A percentile compares a stretch with the other conserved stretches of the same genome.
These are phyloP conservation scores for Urophycis tenuis DNA, from an alignment of 2,797 vertebrate genomes.

Conservation along the genomic window DNA sequence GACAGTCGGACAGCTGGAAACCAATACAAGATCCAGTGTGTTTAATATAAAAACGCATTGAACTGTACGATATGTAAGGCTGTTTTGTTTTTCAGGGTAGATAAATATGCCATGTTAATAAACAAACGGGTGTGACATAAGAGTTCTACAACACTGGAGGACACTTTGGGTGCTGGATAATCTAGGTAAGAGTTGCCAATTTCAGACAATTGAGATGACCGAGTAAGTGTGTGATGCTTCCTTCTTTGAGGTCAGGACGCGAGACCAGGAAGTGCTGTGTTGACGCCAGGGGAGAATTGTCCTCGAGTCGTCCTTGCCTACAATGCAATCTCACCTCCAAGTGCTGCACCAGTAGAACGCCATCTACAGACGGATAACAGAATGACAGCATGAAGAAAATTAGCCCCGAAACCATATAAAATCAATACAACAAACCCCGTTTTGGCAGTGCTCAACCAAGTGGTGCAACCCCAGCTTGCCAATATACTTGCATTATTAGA, in stretches of 20 bases:
- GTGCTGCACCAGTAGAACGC: not conserved
- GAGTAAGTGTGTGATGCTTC: not conserved
- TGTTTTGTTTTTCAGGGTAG: not conserved
- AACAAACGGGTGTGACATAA: not conserved
- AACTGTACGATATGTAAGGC: not conserved
- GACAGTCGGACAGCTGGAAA: not conserved
- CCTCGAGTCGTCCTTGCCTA: not conserved
- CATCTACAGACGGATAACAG: not conserved
- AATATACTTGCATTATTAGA: not conserved
- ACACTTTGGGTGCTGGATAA: not conserved
- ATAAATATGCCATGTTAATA: not conserved
- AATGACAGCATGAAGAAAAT: not conserved
- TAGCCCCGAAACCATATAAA: not conserved
- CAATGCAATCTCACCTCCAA: not conserved
- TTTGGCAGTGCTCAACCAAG: not conserved
- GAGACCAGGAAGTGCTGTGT: not conserved
- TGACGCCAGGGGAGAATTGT: not conserved
- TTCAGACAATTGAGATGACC: slow-evolving; percentile 8
- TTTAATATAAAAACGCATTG: not conserved
- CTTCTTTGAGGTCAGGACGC: slow-evolving; percentile 5
- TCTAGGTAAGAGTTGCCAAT: slow-evolving; percentile 3
- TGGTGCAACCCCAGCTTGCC: not conserved
- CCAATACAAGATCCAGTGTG: not conserved
- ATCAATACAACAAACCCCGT: not conserved
- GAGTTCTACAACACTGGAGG: not conserved